Percentiles rank a stretch among this genome's conserved stretches.
Evolutionary conservation across 2,888 invertebrate genomes (phyloP).

Genomic region (Ophraella communa): DNA sequence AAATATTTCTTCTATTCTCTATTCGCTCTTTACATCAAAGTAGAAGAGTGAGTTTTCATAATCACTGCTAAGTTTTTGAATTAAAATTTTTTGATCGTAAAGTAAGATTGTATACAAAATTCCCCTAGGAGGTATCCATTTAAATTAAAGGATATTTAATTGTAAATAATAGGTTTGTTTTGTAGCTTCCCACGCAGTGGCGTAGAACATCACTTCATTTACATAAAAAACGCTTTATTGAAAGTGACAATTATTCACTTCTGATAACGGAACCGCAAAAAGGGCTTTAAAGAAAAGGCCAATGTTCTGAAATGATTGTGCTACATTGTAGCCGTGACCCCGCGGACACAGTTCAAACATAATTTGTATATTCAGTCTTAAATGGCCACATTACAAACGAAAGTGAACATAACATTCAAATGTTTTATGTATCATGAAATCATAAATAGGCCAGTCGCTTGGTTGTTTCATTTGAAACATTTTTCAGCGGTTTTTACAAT

Average conservation of each 20-base stretch:
- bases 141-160: too few species aligned
- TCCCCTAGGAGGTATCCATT: too few species aligned
- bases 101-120: too few species aligned
- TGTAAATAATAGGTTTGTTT: too few species aligned
- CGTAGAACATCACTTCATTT: too few species aligned
- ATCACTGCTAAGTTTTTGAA: too few species aligned
- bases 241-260: not conserved
- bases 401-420: slow-evolving; percentile 1
- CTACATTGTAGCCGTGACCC: not conserved
- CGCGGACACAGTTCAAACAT: slow-evolving; percentile 1
- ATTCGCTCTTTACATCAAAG: not conserved
- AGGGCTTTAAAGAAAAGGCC: not conserved
- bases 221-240: too few species aligned
- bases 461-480: too few species aligned
- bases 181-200: too few species aligned
- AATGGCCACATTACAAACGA: slow-evolving; percentile 1
- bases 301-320: not conserved
- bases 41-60: not conserved
- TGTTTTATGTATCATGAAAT: slow-evolving; percentile 2
- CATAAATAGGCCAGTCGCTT: not conserved
- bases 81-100: too few species aligned
- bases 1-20: not conserved
- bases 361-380: slow-evolving; percentile 3
- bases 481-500: too few species aligned
- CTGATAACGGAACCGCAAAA: not conserved